Conservation (phyloP, 2,797 vertebrate species). For the Myotis findleyi region DNA sequence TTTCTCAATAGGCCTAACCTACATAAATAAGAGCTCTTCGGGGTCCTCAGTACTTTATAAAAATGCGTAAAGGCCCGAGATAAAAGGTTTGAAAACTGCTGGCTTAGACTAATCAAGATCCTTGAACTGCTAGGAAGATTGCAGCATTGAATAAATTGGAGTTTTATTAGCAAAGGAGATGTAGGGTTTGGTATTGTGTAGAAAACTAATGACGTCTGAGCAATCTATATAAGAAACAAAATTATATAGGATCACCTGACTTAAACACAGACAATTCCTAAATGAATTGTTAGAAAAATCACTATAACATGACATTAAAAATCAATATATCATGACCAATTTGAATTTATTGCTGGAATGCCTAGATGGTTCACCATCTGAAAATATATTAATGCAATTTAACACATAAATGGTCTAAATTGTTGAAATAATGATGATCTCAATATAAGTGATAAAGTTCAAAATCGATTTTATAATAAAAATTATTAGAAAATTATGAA, state of each 20-base stretch:
- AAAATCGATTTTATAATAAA: conserved; percentile 3
- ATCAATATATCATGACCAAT: not conserved
- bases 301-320: not conserved
- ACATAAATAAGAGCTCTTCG: not conserved
- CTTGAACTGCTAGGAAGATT: not conserved
- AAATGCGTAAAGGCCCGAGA: not conserved
- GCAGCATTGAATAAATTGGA: not conserved
- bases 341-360: conserved; percentile 5
- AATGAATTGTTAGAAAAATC: conserved; percentile 5
- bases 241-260: not conserved
- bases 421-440: not conserved
- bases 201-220: not conserved
- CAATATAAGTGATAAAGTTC: not conserved
- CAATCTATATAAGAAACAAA: not conserved
- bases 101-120: not conserved
- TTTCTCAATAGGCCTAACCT: not conserved
- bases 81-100: not conserved
- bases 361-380: not conserved
- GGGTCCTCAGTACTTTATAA: not conserved
- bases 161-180: not conserved
- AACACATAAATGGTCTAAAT: not conserved
- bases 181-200: not conserved
- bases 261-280: not conserved
- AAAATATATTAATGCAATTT: conserved; percentile 22
- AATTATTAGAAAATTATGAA: not conserved